Evolutionary conservation across 2,113 vertebrate genomes (phyloP).

Genomic region (Pampusana beccarii): DNA sequence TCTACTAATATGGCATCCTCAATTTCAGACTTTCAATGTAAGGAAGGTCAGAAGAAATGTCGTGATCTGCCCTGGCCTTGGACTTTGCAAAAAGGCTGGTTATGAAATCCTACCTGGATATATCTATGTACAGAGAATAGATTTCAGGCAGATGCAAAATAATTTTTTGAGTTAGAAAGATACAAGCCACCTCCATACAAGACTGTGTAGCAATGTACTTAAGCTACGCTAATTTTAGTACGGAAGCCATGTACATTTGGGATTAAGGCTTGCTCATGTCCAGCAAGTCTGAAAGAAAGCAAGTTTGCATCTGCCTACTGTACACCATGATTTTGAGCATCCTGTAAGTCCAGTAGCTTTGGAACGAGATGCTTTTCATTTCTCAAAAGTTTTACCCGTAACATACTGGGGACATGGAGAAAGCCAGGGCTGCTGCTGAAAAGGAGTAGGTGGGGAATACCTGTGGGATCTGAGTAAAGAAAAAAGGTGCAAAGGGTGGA

Average conservation of each 20-base stretch:
- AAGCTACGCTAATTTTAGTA: not conserved
- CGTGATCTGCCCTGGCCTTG: not conserved
- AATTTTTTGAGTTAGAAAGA: not conserved
- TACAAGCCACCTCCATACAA: not conserved
- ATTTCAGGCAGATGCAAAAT: not conserved
- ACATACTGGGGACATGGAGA: no score
- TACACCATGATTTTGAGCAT: fast-evolving
- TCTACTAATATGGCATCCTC: not conserved
- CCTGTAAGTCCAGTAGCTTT: not conserved
- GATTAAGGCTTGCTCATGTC: not conserved
- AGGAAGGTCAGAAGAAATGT: not conserved
- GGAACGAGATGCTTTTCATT: not conserved
- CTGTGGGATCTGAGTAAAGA: not conserved
- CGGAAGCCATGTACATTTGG: not conserved
- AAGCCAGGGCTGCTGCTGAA: not conserved
- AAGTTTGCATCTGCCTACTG: not conserved
- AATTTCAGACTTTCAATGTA: not conserved
- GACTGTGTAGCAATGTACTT: not conserved
- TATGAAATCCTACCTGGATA: not conserved
- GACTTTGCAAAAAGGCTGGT: not conserved
- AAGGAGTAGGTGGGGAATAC: not conserved
- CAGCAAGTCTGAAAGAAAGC: not conserved
- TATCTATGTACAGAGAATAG: not conserved
- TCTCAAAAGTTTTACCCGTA: not conserved
- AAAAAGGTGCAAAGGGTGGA: not conserved